These are phyloP conservation scores for Metellina segmentata DNA, from an alignment of 2,888 invertebrate genomes.

Conservation along the genomic window DNA sequence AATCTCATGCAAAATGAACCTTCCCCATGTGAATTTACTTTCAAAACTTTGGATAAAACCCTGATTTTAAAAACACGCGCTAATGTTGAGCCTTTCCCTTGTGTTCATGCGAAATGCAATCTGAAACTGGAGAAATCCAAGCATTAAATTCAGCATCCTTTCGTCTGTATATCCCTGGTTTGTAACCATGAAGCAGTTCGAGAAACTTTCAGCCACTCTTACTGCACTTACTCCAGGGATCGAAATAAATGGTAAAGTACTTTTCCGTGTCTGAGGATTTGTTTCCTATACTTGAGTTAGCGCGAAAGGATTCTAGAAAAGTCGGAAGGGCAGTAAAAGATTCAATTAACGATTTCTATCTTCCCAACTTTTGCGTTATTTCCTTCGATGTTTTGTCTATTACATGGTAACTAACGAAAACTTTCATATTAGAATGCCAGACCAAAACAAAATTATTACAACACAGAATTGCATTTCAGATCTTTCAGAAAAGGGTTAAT, in stretches of 20 bases:
- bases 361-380: slow-evolving; percentile 2
- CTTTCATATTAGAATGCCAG: no score
- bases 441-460: no score
- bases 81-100: background rate
- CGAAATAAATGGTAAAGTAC: slow-evolving; percentile 25
- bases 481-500: no score
- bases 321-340: slow-evolving; percentile 12
- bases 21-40: background rate
- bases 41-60: background rate
- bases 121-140: background rate
- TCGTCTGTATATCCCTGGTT: background rate
- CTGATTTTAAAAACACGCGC: background rate
- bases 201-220: background rate
- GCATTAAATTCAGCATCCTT: background rate
- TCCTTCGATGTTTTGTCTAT: background rate
- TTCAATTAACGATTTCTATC: slow-evolving; percentile 27
- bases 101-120: background rate
- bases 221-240: slow-evolving; percentile 3
- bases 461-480: no score
- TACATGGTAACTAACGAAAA: no score
- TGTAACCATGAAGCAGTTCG: background rate
- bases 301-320: background rate
- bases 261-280: slow-evolving; percentile 34
- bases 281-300: slow-evolving; percentile 38
- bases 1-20: background rate